Evolutionary conservation across 2,113 vertebrate species (phyloP).

Genomic region (Ancistrus triradiatus): DNA sequence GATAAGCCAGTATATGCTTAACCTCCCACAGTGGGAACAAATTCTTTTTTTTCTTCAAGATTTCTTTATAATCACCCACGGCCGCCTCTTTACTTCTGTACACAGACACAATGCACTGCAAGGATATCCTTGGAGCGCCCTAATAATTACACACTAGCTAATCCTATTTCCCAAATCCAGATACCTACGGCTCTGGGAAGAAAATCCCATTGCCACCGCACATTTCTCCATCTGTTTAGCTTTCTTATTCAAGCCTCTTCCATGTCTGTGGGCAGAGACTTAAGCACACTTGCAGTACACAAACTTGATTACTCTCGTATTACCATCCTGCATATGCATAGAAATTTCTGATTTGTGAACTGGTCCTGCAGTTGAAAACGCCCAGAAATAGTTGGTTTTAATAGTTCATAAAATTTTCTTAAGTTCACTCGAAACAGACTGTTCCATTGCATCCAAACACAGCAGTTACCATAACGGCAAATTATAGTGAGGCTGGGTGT

Average conservation of each 20-base stretch:
- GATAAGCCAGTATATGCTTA: too few species aligned
- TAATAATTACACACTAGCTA: slow-evolving; percentile 69
- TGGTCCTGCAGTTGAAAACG: neutral
- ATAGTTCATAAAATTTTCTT: neutral
- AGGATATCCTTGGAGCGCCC: slow-evolving; percentile 54
- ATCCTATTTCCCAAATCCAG: slow-evolving; percentile 73
- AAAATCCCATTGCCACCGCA: slow-evolving; percentile 66
- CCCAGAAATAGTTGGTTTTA: neutral
- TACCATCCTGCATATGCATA: too few species aligned
- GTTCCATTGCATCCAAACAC: slow-evolving; percentile 4
- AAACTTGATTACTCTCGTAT: too few species aligned
- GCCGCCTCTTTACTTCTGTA: slow-evolving; percentile 31
- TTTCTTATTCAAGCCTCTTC: slow-evolving; percentile 29
- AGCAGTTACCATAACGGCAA: slow-evolving; percentile 10
- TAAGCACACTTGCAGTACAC: too few species aligned
- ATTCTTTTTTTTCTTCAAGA: too few species aligned
- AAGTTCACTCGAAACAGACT: neutral
- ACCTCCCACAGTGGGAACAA: too few species aligned
- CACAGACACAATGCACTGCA: slow-evolving; percentile 24
- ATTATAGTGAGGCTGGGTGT: slow-evolving; percentile 20
- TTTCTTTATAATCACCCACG: slow-evolving; percentile 42
- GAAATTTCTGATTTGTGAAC: too few species aligned
- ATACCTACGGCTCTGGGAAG: slow-evolving; percentile 59
- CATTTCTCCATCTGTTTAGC: slow-evolving; percentile 62
- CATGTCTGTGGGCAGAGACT: too few species aligned